Evolutionary conservation across 2,888 invertebrate genomes (phyloP).

Genomic region (Notodonta dromedarius): DNA sequence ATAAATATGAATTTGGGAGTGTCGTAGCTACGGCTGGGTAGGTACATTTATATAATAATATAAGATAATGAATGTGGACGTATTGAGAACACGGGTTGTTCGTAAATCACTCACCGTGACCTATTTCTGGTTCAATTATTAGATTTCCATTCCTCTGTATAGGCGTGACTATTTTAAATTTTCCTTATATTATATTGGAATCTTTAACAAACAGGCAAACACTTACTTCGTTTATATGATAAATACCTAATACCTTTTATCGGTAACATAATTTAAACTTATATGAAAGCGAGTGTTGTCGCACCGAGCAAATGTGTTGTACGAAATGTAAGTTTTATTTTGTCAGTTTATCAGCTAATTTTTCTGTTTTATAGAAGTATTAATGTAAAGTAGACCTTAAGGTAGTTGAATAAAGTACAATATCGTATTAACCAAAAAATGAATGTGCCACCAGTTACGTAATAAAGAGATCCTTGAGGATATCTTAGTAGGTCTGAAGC

Average conservation of each 20-base stretch:
- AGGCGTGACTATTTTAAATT: background rate
- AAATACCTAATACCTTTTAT: background rate
- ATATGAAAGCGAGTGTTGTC: background rate
- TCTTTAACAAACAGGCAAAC: background rate
- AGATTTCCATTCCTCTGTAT: conserved; percentile 9
- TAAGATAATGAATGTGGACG: conserved; percentile 31
- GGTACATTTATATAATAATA: background rate
- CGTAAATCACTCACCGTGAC: conserved; percentile 37
- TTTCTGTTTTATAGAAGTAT: too few relatives aligned
- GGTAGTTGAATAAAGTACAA: too few relatives aligned
- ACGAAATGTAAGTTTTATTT: too few relatives aligned
- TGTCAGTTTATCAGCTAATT: too few relatives aligned
- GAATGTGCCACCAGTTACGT: too few relatives aligned
- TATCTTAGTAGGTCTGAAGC: too few relatives aligned
- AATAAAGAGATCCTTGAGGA: too few relatives aligned
- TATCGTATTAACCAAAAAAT: too few relatives aligned
- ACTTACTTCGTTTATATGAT: background rate
- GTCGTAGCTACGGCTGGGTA: too few relatives aligned
- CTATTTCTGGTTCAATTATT: conserved; percentile 27
- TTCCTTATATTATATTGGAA: conserved; percentile 12
- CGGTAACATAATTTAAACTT: conserved; percentile 1
- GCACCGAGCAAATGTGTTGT: background rate
- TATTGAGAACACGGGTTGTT: conserved; percentile 26
- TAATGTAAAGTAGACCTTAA: too few relatives aligned
- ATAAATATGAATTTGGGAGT: too few relatives aligned